A percentile compares a stretch with the other conserved stretches of the same genome.
Conservation (phyloP, 2,797 vertebrate genomes). For the Acestrorhynchus altus region DNA sequence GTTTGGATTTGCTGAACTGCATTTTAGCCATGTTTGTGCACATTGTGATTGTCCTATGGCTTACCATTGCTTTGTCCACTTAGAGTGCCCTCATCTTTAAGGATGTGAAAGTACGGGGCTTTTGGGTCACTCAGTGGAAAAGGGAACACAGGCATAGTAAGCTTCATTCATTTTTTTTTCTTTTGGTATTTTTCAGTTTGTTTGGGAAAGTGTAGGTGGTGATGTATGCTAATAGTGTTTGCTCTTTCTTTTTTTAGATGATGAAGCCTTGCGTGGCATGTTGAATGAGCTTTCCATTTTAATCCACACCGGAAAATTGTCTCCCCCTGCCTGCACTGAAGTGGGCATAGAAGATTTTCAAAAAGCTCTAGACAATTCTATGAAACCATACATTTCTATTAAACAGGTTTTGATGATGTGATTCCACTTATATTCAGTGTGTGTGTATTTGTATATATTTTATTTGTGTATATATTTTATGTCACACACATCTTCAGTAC, state of each 20-base stretch:
- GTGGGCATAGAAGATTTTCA: slow-evolving; percentile 81
- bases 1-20: slow-evolving; percentile 39
- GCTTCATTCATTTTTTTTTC: too few species aligned
- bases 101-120: slow-evolving; percentile 87
- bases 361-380: slow-evolving; percentile 79
- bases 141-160: slow-evolving; percentile 82
- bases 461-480: neutral
- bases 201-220: too few species aligned
- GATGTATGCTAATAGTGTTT: neutral
- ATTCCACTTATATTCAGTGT: slow-evolving; percentile 48
- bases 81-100: slow-evolving; percentile 95
- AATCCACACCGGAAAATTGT: slow-evolving; percentile 82
- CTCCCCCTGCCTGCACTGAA: slow-evolving; percentile 78
- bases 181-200: too few species aligned
- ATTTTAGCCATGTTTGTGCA: neutral
- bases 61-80: neutral
- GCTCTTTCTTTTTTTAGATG: slow-evolving; percentile 63
- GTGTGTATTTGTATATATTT: neutral
- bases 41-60: neutral
- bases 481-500: slow-evolving; percentile 10
- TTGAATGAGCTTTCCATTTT: slow-evolving; percentile 84
- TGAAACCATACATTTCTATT: slow-evolving; percentile 84
- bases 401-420: slow-evolving; percentile 92
- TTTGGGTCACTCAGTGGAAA: slow-evolving; percentile 96
- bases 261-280: slow-evolving; percentile 73